Evolutionary conservation across 2,113 vertebrate genomes (phyloP), one percentile per base, ranked within the genome.

Genomic region (Cynopterus brachyotis): DNA sequence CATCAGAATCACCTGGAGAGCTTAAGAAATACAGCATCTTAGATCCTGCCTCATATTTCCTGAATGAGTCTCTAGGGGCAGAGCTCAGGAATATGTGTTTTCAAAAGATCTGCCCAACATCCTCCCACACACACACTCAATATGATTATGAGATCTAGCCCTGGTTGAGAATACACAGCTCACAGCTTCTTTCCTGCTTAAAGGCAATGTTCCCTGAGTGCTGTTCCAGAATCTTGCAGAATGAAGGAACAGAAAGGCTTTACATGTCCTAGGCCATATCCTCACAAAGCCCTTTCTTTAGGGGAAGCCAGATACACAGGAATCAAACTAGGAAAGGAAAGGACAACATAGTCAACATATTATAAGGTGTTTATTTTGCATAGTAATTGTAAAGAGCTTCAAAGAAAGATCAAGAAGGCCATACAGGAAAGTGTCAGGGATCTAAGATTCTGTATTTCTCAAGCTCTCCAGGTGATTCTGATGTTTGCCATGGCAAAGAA

Each of bases 341-440:
- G 69, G 15, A 82, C 12, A 88, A 86, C 24, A 76, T 45, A 64
- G 32, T 87, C n/a, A 66, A 91, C 35, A 59, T 78, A 55, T 26
- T 88, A 35, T 57, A 73, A 88, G 87, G 45, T 62, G 32, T 73
- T 89, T 73, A 32, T 45, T 88, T 82, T 76, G 57, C 42, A 85
- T 3, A 72, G 47, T 66, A 66, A 92, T 45, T 91, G 28, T 50
- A 55, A 94, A 91, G 24, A 10, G 95, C 76, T 64, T 70, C 64
- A 94, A 82, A 92, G 30, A 85, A 87, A 86, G 53, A 89, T 50
- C 59, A 88, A 87, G 66, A 88, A 92, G 73, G 32, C 64, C 66
- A 80, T 42, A 64, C 1, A 57, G 73, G n/a, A 91, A 97, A 91
- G 73, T 30, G 32, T 76, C 70, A 91, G 16, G 37, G 47, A 82